These are phyloP conservation scores for Galaxea fascicularis DNA, from an alignment of 92 coral and sea anemone genomes.

Conservation along the genomic window DNA sequence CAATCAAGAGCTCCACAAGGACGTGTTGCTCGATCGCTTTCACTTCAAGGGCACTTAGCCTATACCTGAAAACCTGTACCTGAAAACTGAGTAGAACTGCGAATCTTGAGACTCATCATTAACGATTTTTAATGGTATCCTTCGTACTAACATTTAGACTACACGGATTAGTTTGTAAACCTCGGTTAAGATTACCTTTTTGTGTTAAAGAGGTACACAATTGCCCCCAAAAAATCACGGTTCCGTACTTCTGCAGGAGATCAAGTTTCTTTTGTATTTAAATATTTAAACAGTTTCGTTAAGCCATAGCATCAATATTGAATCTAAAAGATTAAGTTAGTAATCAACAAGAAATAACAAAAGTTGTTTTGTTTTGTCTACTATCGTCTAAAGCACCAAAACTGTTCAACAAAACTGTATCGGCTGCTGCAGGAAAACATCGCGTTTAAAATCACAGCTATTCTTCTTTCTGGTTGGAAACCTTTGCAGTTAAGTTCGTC, in stretches of 20 bases:
- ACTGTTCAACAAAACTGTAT: not conserved
- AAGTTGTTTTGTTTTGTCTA: conserved; percentile 41
- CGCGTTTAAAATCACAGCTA: not conserved
- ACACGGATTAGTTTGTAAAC: conserved; percentile 15
- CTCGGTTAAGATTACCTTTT: conserved; percentile 25
- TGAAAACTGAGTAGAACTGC: not conserved
- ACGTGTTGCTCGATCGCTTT: no score
- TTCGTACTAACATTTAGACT: not conserved
- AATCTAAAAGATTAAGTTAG: conserved; percentile 48
- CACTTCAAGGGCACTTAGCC: no score
- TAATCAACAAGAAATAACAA: conserved; percentile 54
- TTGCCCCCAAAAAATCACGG: conserved; percentile 24
- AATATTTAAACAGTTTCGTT: conserved; percentile 60
- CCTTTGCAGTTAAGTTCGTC: not conserved
- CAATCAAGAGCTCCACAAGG: no score
- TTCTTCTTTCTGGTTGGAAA: not conserved
- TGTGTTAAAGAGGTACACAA: conserved; percentile 44
- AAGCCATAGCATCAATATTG: conserved; percentile 57
- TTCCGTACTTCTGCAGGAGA: conserved; percentile 25
- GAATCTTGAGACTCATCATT: no score
- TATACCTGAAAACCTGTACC: not conserved
- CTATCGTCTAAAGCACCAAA: conserved; percentile 31
- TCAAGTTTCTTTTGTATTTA: conserved; percentile 54
- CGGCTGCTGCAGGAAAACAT: not conserved
- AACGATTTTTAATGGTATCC: not conserved